These are phyloP conservation scores for Vesta saturnalis DNA, from an alignment of 2,888 invertebrate genomes.

Conservation along the genomic window DNA sequence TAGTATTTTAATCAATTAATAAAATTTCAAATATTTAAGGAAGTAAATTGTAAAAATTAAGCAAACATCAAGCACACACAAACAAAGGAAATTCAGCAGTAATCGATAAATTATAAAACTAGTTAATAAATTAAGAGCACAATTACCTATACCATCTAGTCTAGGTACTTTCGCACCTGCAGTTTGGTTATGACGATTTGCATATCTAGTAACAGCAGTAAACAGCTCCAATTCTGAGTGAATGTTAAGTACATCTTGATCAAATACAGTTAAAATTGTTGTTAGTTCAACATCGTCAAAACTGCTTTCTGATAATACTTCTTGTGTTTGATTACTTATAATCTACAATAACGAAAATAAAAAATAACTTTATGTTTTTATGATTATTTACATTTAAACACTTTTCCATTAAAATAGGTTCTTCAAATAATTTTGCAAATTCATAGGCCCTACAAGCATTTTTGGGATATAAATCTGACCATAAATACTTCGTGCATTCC, in stretches of 20 bases:
- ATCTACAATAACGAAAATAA: constrained; percentile 64
- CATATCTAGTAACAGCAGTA: constrained; percentile 76
- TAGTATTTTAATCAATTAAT: too few species aligned
- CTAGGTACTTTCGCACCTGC: constrained; percentile 64
- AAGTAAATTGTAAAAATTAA: too few species aligned
- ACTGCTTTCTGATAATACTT: constrained; percentile 77
- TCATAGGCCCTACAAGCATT: constrained; percentile 89
- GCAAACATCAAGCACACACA: neutral
- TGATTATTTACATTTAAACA: constrained; percentile 73
- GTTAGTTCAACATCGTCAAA: constrained; percentile 82
- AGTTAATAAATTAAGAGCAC: constrained; percentile 49
- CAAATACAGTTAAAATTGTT: constrained; percentile 79
- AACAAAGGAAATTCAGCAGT: neutral
- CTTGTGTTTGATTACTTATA: constrained; percentile 79
- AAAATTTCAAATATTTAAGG: too few species aligned
- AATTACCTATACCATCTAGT: constrained; percentile 61
- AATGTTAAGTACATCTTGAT: constrained; percentile 77
- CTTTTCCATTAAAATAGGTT: constrained; percentile 81
- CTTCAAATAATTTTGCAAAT: constrained; percentile 86
- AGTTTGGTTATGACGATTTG: constrained; percentile 66
- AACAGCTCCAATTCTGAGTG: constrained; percentile 82
- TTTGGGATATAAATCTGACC: constrained; percentile 81
- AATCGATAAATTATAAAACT: constrained; percentile 22
- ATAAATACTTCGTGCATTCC: constrained; percentile 84
- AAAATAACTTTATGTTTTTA: constrained; percentile 11